Evolutionary conservation across 2,888 invertebrate species (phyloP).

Genomic region (Drosophila vallismaia): DNA sequence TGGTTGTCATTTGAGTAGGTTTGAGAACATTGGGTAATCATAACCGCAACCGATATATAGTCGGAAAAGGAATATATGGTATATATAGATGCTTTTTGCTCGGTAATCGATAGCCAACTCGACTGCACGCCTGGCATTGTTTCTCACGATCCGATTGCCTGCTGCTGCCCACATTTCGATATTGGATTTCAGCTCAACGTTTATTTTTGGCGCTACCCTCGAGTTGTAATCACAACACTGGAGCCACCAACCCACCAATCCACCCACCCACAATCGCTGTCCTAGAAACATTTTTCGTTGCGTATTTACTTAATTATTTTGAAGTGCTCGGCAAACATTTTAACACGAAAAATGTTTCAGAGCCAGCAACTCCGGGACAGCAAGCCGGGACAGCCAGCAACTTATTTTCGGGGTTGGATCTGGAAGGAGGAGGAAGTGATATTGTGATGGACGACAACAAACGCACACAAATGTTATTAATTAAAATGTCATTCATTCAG

Average conservation of each 20-base stretch:
- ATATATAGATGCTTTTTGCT: conserved; percentile 16
- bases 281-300: conserved; percentile 51
- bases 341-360: conserved; percentile 79
- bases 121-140: conserved; percentile 42
- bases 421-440: background rate
- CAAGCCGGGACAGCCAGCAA: conserved; percentile 6
- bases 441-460: conserved; percentile 36
- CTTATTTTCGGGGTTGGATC: conserved; percentile 31
- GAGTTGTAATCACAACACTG: conserved; percentile 52
- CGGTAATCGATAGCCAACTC: conserved; percentile 45
- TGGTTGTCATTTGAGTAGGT: conserved; percentile 19
- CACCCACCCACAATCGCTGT: conserved; percentile 11
- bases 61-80: background rate
- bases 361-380: conserved; percentile 9
- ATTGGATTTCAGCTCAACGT: conserved; percentile 67
- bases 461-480: conserved; percentile 81
- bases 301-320: conserved; percentile 78
- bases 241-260: background rate
- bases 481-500: conserved; percentile 81
- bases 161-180: conserved; percentile 57
- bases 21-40: conserved; percentile 17
- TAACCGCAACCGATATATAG: conserved; percentile 21
- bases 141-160: conserved; percentile 46
- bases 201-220: conserved; percentile 54
- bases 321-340: conserved; percentile 76